These are phyloP conservation scores for Eupelmus urozonus DNA, from an alignment of 2,888 invertebrate species.

Conservation along the genomic window DNA sequence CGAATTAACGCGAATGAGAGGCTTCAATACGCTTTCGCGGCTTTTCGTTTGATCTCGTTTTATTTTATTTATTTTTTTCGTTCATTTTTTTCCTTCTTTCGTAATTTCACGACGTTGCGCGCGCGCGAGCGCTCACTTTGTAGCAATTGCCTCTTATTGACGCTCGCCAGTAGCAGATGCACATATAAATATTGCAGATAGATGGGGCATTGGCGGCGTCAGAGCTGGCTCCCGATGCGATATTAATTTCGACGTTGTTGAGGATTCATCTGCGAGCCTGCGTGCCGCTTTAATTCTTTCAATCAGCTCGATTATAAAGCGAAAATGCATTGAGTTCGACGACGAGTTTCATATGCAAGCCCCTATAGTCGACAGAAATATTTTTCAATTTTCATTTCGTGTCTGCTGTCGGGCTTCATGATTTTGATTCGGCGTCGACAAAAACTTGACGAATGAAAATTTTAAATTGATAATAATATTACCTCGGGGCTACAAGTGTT, in stretches of 20 bases:
- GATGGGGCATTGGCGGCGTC: neutral
- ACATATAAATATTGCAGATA: neutral
- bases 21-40: neutral
- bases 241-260: slow-evolving; percentile 49
- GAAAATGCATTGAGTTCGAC: neutral
- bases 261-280: slow-evolving; percentile 23
- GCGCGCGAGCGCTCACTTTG: neutral
- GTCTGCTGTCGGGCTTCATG: neutral
- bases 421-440: too few species aligned
- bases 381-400: slow-evolving; percentile 30
- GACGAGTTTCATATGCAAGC: slow-evolving; percentile 16
- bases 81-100: neutral
- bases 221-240: slow-evolving; percentile 1
- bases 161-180: neutral
- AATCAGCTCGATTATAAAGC: slow-evolving; percentile 50
- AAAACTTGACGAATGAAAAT: too few species aligned
- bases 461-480: too few species aligned
- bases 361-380: neutral
- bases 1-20: neutral
- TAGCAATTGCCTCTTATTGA: slow-evolving; percentile 46
- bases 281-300: slow-evolving; percentile 40
- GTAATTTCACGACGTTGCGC: slow-evolving; percentile 5
- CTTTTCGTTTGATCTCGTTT: neutral
- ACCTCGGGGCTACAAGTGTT: too few species aligned
- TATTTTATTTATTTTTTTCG: neutral